Percentiles rank a stretch among this genome's conserved stretches.
Evolutionary conservation across 2,888 invertebrate species (phyloP).

Genomic region (Steinernema scapterisci): DNA sequence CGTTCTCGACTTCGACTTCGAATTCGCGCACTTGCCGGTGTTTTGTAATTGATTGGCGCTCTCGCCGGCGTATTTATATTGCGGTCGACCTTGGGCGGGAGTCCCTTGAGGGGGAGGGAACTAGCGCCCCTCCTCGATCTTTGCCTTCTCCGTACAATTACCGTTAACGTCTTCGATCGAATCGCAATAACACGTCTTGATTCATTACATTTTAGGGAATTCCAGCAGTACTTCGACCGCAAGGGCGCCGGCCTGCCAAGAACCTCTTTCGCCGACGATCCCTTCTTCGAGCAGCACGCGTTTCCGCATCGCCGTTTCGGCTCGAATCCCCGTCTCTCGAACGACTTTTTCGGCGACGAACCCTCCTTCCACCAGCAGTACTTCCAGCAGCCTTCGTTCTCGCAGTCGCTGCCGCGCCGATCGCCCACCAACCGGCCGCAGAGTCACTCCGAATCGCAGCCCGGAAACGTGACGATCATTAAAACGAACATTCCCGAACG

Average conservation of each 20-base stretch:
- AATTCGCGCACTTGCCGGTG: background rate
- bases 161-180: background rate
- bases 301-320: conserved; percentile 26
- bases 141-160: conserved; percentile 7
- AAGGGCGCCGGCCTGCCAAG: conserved; percentile 37
- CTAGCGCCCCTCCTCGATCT: conserved; percentile 21
- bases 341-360: conserved; percentile 29
- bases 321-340: conserved; percentile 33
- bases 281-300: conserved; percentile 37
- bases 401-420: conserved; percentile 28
- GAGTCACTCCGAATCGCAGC: conserved; percentile 27
- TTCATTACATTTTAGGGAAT: conserved; percentile 6
- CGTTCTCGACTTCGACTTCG: conserved; percentile 16
- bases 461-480: conserved; percentile 29
- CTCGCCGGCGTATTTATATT: conserved; percentile 17
- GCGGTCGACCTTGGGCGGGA: conserved; percentile 25
- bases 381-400: conserved; percentile 36
- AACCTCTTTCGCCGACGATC: conserved; percentile 43
- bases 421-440: conserved; percentile 8
- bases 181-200: background rate
- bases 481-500: conserved; percentile 23
- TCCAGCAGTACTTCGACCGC: conserved; percentile 23
- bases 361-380: conserved; percentile 25
- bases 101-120: no score
- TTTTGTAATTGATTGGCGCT: conserved; percentile 22